Base-by-base conservation (phyloP, 2,888 invertebrate species). In the Apamea crenata region DNA sequence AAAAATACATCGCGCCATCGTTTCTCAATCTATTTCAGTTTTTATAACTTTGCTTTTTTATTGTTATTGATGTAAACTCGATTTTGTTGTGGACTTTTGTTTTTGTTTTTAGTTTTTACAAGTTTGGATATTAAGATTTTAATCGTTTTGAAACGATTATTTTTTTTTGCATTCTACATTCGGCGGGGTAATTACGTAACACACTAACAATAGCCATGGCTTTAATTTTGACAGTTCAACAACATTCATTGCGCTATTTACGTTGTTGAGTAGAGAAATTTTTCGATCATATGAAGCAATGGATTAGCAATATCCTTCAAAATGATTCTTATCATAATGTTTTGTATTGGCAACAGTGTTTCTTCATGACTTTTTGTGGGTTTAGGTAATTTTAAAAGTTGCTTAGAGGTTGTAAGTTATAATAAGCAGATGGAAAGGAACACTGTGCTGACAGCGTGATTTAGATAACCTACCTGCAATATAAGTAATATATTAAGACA, bases 1-100 rank as follows among this genome's bases (percentile, higher is more conserved):
- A 86, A 89, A 89, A 89, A 88, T 88, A 89, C 83, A 89, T 82
- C 66, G 70, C 50, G 81, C 82, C 80, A 78, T 74, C 82, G 78
- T 72, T 78, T 69, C 87, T 65, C 86, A 81, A 83, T 84, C 85
- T 85, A 87, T 88, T 85, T 82, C 72, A 67, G 83, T 56, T 82
- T 85, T 80, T 85, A 73, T 84, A 81, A 80, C 76, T 83, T 81
- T 56, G 12, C 18, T 56, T 82, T 78, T 84, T 81, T 81, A 86
- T 87, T 79, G 29, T 77, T 82, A 87, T 87, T 79, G 85, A 84
- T 83, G 83, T 83, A 79, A 74, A 88, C 85, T 78, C 78, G 76
- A 84, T 84, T 88, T 80, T 82, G 59, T 40, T 71, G 40, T 59
- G 18, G 16, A 66, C 8, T 25, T 65, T 65, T 47, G 32, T 47